A percentile compares a stretch with the other conserved stretches of the same genome.
Evolutionary conservation across 1,140 invertebrate species (phyloP).

Genomic region (Drosophila orosa): DNA sequence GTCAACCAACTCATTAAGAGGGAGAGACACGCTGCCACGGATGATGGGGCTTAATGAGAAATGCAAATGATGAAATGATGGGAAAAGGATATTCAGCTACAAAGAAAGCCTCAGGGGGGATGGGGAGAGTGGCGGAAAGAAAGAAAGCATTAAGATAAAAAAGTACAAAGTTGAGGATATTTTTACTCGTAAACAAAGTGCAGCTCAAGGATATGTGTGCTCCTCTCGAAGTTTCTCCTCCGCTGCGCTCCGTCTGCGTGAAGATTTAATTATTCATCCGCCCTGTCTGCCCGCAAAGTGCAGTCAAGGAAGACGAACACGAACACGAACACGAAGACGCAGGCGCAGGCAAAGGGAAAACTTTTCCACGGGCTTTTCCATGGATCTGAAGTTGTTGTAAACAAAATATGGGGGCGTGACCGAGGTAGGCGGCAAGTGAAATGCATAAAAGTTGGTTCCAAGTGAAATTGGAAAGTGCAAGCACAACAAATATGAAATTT

Average conservation of each 20-base stretch:
- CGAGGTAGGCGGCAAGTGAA: slow-evolving; percentile 11
- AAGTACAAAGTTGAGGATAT: slow-evolving; percentile 65
- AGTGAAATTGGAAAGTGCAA: slow-evolving; percentile 62
- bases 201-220: slow-evolving; percentile 54
- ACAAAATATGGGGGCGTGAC: slow-evolving; percentile 53
- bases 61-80: slow-evolving; percentile 77
- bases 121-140: neutral
- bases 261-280: slow-evolving; percentile 81
- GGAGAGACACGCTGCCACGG: neutral
- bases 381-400: slow-evolving; percentile 60
- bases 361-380: slow-evolving; percentile 38
- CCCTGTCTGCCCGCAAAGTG: slow-evolving; percentile 72
- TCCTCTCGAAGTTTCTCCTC: slow-evolving; percentile 20
- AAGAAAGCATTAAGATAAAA: slow-evolving; percentile 62
- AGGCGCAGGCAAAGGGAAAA: slow-evolving; percentile 50
- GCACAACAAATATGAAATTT: slow-evolving; percentile 59
- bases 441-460: slow-evolving; percentile 46
- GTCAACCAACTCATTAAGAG: slow-evolving; percentile 18
- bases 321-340: slow-evolving; percentile 33
- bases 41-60: slow-evolving; percentile 59
- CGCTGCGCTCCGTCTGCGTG: slow-evolving; percentile 30
- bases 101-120: slow-evolving; percentile 37
- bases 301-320: slow-evolving; percentile 39
- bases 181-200: slow-evolving; percentile 65
- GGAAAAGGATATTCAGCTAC: slow-evolving; percentile 38